Conservation (phyloP, 2,888 invertebrate species). For the Encarsia formosa region DNA sequence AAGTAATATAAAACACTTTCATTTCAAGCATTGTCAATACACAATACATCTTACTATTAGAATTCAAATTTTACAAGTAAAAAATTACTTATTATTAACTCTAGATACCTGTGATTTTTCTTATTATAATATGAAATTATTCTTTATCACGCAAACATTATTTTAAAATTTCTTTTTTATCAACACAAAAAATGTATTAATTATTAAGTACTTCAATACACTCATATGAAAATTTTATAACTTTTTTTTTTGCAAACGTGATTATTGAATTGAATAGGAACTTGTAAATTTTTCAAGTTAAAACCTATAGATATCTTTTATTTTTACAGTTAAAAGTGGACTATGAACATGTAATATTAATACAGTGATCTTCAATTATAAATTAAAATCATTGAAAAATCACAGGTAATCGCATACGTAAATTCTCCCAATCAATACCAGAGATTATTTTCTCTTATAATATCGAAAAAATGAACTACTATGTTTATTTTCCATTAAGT, state of each 20-base stretch:
- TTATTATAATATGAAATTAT: no score
- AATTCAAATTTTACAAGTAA: no score
- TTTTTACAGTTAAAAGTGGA: neutral
- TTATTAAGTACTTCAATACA: constrained; percentile 23
- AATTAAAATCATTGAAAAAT: constrained; percentile 20
- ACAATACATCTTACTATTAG: no score
- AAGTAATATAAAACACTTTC: no score
- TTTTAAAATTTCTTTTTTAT: no score
- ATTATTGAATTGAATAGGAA: no score
- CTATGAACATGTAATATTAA: neutral
- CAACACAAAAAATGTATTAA: constrained; percentile 6
- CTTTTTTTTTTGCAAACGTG: no score
- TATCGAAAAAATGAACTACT: constrained; percentile 20
- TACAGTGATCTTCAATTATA: neutral
- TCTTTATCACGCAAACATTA: no score
- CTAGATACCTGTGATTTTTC: constrained; percentile 15
- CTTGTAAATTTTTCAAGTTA: no score
- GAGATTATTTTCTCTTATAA: constrained; percentile 14
- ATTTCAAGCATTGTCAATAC: no score
- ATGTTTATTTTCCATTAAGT: constrained; percentile 21
- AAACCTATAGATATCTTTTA: neutral
- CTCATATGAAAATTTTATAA: constrained; percentile 12
- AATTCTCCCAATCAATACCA: neutral
- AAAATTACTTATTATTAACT: constrained; percentile 11
- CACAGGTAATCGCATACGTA: constrained; percentile 15